Percentiles rank a stretch among this genome's conserved stretches.
Conservation (phyloP, 2,797 vertebrate species). For the Heteromormyrus szaboi region DNA sequence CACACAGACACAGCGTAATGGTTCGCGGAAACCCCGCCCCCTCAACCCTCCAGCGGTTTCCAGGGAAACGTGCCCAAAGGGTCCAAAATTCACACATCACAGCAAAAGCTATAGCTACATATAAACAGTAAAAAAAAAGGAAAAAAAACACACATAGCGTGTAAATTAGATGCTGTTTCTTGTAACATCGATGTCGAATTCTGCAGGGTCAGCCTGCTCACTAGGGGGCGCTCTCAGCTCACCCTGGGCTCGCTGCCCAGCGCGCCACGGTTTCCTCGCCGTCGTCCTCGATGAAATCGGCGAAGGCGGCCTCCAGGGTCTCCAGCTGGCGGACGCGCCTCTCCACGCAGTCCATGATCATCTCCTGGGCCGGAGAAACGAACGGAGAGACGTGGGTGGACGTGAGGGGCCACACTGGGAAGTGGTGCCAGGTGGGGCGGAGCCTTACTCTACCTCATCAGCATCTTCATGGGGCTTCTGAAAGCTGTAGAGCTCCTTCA, state of each 20-base stretch:
- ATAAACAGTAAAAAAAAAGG: background rate
- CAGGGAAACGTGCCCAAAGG: background rate
- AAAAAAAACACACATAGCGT: background rate
- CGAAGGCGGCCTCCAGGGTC: conserved; percentile 86
- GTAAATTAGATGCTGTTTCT: background rate
- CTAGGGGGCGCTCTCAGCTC: conserved; percentile 21
- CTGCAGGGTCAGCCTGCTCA: background rate
- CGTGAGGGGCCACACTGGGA: background rate
- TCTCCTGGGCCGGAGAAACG: conserved; percentile 43
- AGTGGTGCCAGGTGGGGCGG: background rate
- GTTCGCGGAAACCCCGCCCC: background rate
- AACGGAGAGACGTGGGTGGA: background rate
- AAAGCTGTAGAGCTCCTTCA: conserved; percentile 86
- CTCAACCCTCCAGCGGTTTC: background rate
- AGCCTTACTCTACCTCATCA: conserved; percentile 63
- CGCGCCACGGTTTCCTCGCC: conserved; percentile 69
- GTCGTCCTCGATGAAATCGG: conserved; percentile 84
- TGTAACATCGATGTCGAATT: background rate
- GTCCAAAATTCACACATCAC: background rate
- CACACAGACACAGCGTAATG: conserved; percentile 20
- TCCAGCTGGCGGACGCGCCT: conserved; percentile 78
- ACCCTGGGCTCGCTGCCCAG: conserved; percentile 80
- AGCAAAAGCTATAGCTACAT: background rate
- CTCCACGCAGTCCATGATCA: conserved; percentile 78
- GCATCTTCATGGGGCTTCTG: conserved; percentile 63